Base-by-base conservation (phyloP, 2,888 invertebrate species). In the Dendrolimus houi region DNA sequence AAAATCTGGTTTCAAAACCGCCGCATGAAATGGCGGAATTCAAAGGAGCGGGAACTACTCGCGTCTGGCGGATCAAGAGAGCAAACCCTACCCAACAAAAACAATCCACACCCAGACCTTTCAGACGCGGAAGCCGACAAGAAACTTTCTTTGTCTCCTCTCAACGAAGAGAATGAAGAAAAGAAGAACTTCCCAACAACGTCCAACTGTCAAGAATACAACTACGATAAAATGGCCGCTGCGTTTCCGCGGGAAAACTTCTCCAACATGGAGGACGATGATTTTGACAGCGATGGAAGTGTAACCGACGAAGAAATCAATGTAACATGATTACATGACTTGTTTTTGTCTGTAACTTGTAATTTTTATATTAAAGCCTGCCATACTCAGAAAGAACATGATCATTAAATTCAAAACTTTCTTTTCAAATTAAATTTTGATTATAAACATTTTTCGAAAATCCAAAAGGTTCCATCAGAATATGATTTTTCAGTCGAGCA, bases 11-110 rank as follows among this genome's bases (percentile, higher is more conserved):
- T 99, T 86, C 99, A 99, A 92, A 99, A 99, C 81, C 94, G 99
- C 0, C 95, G 99, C 58, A 99, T 99, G 99, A 99, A 98, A 85
- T 99, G 99, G 99, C 93, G 99, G 57, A 99, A 99, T 86, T 98
- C 97, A 7, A 99, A 99, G 87, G 99, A 99, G 82, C 92, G 98
- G 47, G 98, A 99, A 83, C 92, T 98, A 0, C 90, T 99, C 40
- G 98, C 98, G 0, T 95, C 95, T 17, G 98, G 98, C 0, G 98
- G 98, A 1, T 97, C 97, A 8, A 93, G 98, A 41, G 98, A 98
- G 75, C 98, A 98, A 83, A 98, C 98, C 0, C 89, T 99, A 40
- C 98, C 98, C 0, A 98, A 97, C 83, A 98, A 98, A 81, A 98
- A 97, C 91, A 98, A 98, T 82, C 98, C 98, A 0, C 97, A 98